Evolutionary conservation across 2,888 invertebrate species (phyloP).

Genomic region (Elmis aenea): DNA sequence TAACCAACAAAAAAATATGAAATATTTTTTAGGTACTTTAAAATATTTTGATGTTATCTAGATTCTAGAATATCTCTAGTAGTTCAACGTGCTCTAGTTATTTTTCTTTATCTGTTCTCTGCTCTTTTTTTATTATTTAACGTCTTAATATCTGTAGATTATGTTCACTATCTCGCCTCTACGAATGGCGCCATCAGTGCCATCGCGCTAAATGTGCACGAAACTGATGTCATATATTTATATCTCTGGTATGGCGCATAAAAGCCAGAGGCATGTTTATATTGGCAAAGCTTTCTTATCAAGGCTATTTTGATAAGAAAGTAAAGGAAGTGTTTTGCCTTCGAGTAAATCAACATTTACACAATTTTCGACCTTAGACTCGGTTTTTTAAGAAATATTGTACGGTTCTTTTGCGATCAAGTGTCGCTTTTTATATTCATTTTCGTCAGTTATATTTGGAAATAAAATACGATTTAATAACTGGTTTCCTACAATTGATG

Average conservation of each 20-base stretch:
- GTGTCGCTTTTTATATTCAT: constrained; percentile 14
- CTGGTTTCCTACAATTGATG: constrained; percentile 9
- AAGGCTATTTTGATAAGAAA: constrained; percentile 29
- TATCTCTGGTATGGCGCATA: constrained; percentile 19
- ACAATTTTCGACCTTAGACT: constrained; percentile 15
- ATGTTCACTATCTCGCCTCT: no score
- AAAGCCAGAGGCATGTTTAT: constrained; percentile 28
- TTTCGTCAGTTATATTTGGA: constrained; percentile 11
- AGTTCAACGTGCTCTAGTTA: no score
- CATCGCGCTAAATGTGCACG: no score
- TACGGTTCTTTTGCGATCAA: constrained; percentile 1
- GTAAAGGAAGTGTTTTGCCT: constrained; percentile 14
- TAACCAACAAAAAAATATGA: no score
- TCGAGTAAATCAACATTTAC: constrained; percentile 14
- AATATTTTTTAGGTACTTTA: no score
- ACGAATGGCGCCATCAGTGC: no score
- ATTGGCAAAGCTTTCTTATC: constrained; percentile 30
- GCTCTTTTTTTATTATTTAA: no score
- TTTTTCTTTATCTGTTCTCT: no score
- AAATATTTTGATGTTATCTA: no score
- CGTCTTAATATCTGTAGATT: no score
- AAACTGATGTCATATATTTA: constrained; percentile 20
- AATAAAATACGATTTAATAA: constrained; percentile 16
- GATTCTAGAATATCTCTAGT: no score
- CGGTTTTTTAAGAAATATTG: constrained; percentile 1